Evolutionary conservation across 2,888 invertebrate species (phyloP), one percentile per base, ranked within the genome.

Genomic region (Chironomus tentans): DNA sequence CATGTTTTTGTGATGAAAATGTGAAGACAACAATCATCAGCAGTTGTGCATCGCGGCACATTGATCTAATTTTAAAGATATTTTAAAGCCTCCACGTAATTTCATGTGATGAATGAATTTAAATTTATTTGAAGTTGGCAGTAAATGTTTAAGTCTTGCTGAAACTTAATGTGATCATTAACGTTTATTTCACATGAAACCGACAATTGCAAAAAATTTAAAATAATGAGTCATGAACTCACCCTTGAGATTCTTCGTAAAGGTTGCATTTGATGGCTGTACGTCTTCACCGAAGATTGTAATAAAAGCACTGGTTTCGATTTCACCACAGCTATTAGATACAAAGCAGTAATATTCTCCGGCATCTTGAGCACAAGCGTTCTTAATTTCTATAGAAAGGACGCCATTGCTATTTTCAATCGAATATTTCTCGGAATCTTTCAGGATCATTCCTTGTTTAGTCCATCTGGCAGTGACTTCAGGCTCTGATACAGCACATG

Each of bases 401-500:
- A 87, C 84, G 2, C 92, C 92, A 22, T 74, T 74, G 48, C 15
- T 74, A n/a, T 68, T 74, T 21, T 74, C 74, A 48, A 74, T 74
- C 5, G 6, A 47, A 74, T 74, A 74, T 68, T 74, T 74, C 3
- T 74, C 68, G 4, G 22, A 13, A 18, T 56, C 61, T 46, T 24
- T 70, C 4, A 89, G 78, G 28, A 84, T 80, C 48, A 85, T 82
- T 1, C 88, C 88, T 81, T 94, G 91, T 81, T 90, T 92, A 77
- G 88, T 88, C 94, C 94, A 94, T 78, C 89, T 87, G 1, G 92
- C 85, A 3, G 86, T 86, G 4, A 92, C 88, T 76, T 92, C 91
- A 0, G 90, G 88, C 0, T 92, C 91, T 68, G 92, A 85, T 4
- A 93, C 88, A 78, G 90, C 90, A 81, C 94, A 94, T 0, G 90